These are phyloP conservation scores for Phthorimaea operculella DNA, from an alignment of 1,140 invertebrate species.

Conservation along the genomic window DNA sequence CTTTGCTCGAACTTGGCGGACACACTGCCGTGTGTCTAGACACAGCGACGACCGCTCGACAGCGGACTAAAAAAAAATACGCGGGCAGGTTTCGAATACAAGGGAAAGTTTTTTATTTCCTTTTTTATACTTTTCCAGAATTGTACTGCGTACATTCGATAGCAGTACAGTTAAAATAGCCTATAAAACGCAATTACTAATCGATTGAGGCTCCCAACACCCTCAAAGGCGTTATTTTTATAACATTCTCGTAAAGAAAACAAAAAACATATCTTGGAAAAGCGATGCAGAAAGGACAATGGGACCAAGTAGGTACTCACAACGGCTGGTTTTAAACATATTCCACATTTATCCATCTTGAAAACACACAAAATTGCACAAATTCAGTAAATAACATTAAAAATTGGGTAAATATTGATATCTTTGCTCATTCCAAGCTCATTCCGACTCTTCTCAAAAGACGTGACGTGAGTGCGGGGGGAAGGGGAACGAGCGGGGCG, in stretches of 20 bases:
- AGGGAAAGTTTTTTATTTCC: slow-evolving; percentile 40
- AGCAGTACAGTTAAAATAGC: background rate
- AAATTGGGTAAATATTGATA: slow-evolving; percentile 42
- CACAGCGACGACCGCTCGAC: slow-evolving; percentile 28
- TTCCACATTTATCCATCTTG: slow-evolving; percentile 61
- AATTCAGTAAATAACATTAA: slow-evolving; percentile 34
- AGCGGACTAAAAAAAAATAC: slow-evolving; percentile 54
- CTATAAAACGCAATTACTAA: background rate
- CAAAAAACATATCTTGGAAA: slow-evolving; percentile 53
- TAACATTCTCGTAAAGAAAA: slow-evolving; percentile 57
- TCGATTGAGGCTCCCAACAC: slow-evolving; percentile 9
- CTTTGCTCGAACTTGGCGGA: no score
- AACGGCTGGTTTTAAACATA: slow-evolving; percentile 52
- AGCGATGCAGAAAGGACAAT: slow-evolving; percentile 22
- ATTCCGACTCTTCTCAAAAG: slow-evolving; percentile 40
- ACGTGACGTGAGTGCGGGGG: slow-evolving; percentile 38
- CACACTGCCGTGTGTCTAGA: no score
- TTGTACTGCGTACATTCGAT: slow-evolving; percentile 6
- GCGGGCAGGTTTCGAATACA: slow-evolving; percentile 62
- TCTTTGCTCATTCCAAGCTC: slow-evolving; percentile 40
- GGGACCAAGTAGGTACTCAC: slow-evolving; percentile 35
- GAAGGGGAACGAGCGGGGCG: slow-evolving; percentile 36
- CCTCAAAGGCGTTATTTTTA: slow-evolving; percentile 46
- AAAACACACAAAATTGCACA: slow-evolving; percentile 23
- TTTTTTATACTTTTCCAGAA: slow-evolving; percentile 48